These are phyloP conservation scores for Drosophila sucinea DNA, from an alignment of 1,140 invertebrate genomes.

Conservation along the genomic window DNA sequence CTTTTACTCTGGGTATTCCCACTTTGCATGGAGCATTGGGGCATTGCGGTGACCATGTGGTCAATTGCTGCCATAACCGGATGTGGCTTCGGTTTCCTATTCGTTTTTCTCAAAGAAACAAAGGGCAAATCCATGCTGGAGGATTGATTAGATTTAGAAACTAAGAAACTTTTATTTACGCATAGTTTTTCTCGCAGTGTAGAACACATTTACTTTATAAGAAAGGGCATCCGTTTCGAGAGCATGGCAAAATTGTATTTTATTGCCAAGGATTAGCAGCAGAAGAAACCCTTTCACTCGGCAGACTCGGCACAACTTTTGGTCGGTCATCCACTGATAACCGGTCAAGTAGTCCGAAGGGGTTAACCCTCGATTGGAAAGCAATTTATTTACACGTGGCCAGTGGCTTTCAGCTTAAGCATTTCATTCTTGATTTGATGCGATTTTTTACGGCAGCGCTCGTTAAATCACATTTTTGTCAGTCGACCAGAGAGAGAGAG, in stretches of 20 bases:
- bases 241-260: constrained; percentile 68
- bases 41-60: constrained; percentile 72
- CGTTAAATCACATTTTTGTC: constrained; percentile 65
- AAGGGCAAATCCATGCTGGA: constrained; percentile 75
- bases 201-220: background rate
- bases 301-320: constrained; percentile 35
- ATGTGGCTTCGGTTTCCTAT: constrained; percentile 54
- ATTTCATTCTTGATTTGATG: constrained; percentile 68
- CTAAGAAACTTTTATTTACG: background rate
- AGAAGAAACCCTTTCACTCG: constrained; percentile 59
- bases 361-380: constrained; percentile 49
- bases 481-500: background rate
- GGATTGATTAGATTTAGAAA: constrained; percentile 44
- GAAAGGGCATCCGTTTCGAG: background rate
- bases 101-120: constrained; percentile 69
- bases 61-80: constrained; percentile 52
- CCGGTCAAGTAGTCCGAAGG: constrained; percentile 37
- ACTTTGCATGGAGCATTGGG: constrained; percentile 59
- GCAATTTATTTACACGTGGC: constrained; percentile 78
- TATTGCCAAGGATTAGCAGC: constrained; percentile 69
- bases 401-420: constrained; percentile 48
- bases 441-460: constrained; percentile 69
- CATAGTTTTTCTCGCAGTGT: constrained; percentile 3
- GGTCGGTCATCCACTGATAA: constrained; percentile 46
- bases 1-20: constrained; percentile 66